phyloP scores from a whole-genome alignment of 2,888 invertebrate species.

The Eumacrocentrus americanus region DNA sequence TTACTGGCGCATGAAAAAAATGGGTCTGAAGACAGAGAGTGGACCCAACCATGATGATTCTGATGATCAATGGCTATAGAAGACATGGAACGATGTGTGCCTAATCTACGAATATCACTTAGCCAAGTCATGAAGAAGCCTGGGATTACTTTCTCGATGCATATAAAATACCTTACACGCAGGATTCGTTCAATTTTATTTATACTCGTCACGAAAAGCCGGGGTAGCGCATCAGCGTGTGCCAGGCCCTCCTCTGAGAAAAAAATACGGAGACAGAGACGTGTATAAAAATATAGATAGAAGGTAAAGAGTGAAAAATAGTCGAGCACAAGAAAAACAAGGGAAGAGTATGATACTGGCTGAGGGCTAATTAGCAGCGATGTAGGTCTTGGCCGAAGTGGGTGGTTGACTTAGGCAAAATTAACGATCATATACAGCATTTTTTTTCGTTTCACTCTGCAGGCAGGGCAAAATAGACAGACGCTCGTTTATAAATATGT shows the following conservation, averaged over 20 bases:
- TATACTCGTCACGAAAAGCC: slow-evolving; percentile 22
- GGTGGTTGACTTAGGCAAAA: too few relatives aligned
- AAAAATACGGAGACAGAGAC: slow-evolving; percentile 17
- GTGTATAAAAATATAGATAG: slow-evolving; percentile 10
- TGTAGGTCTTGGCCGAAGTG: neutral
- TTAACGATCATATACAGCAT: neutral
- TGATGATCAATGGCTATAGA: too few relatives aligned
- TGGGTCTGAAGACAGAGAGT: neutral
- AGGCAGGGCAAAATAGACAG: neutral
- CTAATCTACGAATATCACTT: neutral
- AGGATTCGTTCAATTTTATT: slow-evolving; percentile 14
- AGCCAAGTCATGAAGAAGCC: slow-evolving; percentile 19
- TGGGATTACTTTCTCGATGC: slow-evolving; percentile 3
- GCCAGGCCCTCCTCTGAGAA: slow-evolving; percentile 21
- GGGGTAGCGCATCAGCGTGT: slow-evolving; percentile 19
- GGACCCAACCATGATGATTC: slow-evolving; percentile 2
- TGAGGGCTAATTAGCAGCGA: neutral
- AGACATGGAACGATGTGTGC: neutral
- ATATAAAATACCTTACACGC: slow-evolving; percentile 27
- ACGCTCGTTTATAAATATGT: too few relatives aligned
- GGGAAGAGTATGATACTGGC: neutral
- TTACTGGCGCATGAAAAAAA: slow-evolving; percentile 3
- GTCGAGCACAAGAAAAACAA: slow-evolving; percentile 1
- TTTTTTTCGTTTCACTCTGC: neutral
- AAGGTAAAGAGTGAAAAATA: neutral